A percentile compares a stretch with the other conserved stretches of the same genome.
Conservation (phyloP, 2,113 vertebrate genomes). For the Centropus bengalensis region DNA sequence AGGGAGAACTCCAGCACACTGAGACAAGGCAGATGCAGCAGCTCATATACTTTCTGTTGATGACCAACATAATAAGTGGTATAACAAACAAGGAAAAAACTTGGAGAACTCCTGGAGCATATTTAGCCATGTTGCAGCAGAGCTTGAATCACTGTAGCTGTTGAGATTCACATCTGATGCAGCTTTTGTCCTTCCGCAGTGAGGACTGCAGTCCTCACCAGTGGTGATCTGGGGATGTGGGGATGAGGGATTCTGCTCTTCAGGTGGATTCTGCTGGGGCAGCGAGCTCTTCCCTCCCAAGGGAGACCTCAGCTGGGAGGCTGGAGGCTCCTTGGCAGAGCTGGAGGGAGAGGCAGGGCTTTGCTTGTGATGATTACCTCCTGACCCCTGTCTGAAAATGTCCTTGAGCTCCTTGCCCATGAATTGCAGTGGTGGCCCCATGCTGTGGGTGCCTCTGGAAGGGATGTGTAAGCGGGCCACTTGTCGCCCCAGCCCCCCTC, state of each 20-base stretch:
- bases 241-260: not conserved
- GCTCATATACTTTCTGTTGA: not conserved
- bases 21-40: not conserved
- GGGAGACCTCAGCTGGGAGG: not conserved
- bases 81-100: not conserved
- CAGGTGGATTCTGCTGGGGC: not conserved
- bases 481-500: not conserved
- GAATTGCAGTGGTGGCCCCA: not conserved
- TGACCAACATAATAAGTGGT: not conserved
- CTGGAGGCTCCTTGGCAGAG: not conserved
- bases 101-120: not conserved
- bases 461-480: not conserved
- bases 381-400: not conserved
- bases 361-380: not conserved
- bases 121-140: not conserved
- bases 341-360: not conserved
- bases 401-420: not conserved
- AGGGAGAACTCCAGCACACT: not conserved
- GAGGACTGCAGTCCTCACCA: not conserved
- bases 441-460: not conserved
- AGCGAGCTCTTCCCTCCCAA: not conserved
- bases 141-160: fast-evolving
- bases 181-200: not conserved
- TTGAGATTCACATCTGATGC: not conserved
- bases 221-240: not conserved